phyloP scores from a whole-genome alignment of 2,888 invertebrate species.

The Sinotaia quadrata region DNA sequence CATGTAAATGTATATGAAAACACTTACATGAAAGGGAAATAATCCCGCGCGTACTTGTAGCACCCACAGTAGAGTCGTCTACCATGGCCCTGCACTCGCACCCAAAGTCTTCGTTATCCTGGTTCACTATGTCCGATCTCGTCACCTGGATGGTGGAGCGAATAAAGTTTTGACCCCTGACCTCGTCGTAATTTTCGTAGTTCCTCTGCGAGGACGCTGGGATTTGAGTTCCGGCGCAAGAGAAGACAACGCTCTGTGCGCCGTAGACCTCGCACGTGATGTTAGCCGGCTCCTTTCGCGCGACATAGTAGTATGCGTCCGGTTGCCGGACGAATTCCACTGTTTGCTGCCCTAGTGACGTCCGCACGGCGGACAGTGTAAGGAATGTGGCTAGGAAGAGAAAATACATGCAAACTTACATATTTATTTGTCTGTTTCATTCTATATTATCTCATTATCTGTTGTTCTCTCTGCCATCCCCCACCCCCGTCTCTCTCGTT shows the following conservation, averaged over 20 bases:
- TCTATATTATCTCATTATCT: too few species aligned
- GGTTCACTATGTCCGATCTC: slow-evolving; percentile 20
- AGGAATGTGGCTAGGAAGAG: slow-evolving; percentile 35
- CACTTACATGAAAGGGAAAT: slow-evolving; percentile 28
- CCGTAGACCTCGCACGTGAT: slow-evolving; percentile 36
- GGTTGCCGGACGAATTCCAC: slow-evolving; percentile 27
- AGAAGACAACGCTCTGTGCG: slow-evolving; percentile 32
- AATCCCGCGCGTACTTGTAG: slow-evolving; percentile 13
- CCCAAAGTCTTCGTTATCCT: slow-evolving; percentile 17
- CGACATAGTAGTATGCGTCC: slow-evolving; percentile 33
- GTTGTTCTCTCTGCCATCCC: too few species aligned
- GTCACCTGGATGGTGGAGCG: slow-evolving; percentile 29
- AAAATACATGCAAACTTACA: too few species aligned
- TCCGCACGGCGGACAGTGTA: slow-evolving; percentile 2
- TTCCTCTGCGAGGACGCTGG: slow-evolving; percentile 33
- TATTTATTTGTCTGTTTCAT: too few species aligned
- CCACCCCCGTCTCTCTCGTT: too few species aligned
- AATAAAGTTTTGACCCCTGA: slow-evolving; percentile 9
- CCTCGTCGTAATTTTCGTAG: slow-evolving; percentile 26
- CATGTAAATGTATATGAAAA: not conserved
- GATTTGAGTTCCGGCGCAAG: slow-evolving; percentile 30
- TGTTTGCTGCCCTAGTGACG: slow-evolving; percentile 5
- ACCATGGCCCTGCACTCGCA: slow-evolving; percentile 31
- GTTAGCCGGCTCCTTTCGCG: slow-evolving; percentile 21
- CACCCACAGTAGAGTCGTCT: not conserved